Evolutionary conservation across 1,140 invertebrate species (phyloP), one percentile per base, ranked within the genome.

Genomic region (Ceratosolen fusciceps): DNA sequence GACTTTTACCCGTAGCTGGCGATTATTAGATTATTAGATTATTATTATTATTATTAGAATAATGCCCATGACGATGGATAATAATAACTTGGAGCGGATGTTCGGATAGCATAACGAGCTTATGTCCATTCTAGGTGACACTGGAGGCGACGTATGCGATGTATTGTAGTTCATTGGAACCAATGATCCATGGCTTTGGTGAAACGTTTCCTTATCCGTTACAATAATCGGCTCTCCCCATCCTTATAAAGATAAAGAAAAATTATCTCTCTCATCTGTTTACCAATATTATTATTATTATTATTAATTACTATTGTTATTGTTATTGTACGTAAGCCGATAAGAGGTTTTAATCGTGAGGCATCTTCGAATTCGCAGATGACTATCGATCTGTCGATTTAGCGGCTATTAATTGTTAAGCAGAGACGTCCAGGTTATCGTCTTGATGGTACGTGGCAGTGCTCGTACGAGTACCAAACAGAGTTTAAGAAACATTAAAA

Each of bases 51-150:
- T n/a, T n/a, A n/a, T n/a, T n/a, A n/a, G n/a, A n/a, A n/a, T n/a
- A n/a, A n/a, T n/a, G n/a, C n/a, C n/a, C n/a, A n/a, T n/a, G n/a
- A n/a, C n/a, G n/a, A n/a, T n/a, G n/a, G n/a, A n/a, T n/a, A n/a
- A n/a, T n/a, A n/a, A n/a, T n/a, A n/a, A n/a, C n/a, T n/a, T n/a
- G n/a, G n/a, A n/a, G n/a, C n/a, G n/a, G n/a, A n/a, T n/a, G n/a
- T n/a, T n/a, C n/a, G n/a, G n/a, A n/a, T n/a, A n/a, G n/a, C n/a
- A 80, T 80, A 75, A 74, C 74, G 74, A 74, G 77, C 29, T 80
- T 76, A 76, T 89, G 84, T 88, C n/a, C 88, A 85, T 89, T 90
- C 89, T 88, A 90, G 88, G 88, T 88, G 88, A 88, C 85, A 83
- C 78, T 79, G 62, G 75, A 76, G 82, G 84, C 77, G 83, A 86